phyloP scores from a whole-genome alignment of 1,140 invertebrate genomes.

The Magallana gigas region DNA sequence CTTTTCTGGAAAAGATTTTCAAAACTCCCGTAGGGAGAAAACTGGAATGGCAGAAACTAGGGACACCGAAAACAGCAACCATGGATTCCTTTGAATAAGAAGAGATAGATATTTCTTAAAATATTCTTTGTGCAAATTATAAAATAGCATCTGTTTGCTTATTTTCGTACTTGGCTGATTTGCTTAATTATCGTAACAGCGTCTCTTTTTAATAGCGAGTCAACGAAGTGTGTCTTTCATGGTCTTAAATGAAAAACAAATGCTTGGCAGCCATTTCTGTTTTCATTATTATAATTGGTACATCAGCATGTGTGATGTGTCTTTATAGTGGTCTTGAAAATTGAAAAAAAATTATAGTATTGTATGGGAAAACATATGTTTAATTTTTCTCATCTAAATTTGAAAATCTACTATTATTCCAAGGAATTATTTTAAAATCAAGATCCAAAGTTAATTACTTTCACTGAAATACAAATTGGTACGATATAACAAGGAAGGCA shows the following conservation, averaged over 20 bases:
- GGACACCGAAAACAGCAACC: neutral
- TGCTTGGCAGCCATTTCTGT: conserved; percentile 17
- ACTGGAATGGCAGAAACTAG: neutral
- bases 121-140: conserved; percentile 29
- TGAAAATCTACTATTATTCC: too few species aligned
- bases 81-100: conserved; percentile 14
- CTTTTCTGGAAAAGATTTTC: neutral
- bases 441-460: too few species aligned
- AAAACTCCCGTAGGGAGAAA: conserved; percentile 3
- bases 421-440: too few species aligned
- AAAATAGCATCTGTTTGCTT: neutral
- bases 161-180: conserved; percentile 18
- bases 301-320: conserved; percentile 5
- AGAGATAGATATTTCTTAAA: conserved; percentile 21
- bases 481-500: too few species aligned
- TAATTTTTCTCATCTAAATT: too few species aligned
- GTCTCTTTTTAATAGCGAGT: conserved; percentile 21
- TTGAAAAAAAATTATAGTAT: too few species aligned
- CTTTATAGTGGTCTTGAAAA: neutral
- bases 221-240: conserved; percentile 16
- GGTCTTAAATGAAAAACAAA: conserved; percentile 35
- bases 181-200: conserved; percentile 25
- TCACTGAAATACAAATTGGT: too few species aligned
- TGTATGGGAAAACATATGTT: too few species aligned
- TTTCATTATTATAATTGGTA: conserved; percentile 21